Percentiles rank a stretch among this genome's conserved stretches.
Evolutionary conservation across 2,113 vertebrate genomes (phyloP).

Genomic region (Grammomys dolichurus): DNA sequence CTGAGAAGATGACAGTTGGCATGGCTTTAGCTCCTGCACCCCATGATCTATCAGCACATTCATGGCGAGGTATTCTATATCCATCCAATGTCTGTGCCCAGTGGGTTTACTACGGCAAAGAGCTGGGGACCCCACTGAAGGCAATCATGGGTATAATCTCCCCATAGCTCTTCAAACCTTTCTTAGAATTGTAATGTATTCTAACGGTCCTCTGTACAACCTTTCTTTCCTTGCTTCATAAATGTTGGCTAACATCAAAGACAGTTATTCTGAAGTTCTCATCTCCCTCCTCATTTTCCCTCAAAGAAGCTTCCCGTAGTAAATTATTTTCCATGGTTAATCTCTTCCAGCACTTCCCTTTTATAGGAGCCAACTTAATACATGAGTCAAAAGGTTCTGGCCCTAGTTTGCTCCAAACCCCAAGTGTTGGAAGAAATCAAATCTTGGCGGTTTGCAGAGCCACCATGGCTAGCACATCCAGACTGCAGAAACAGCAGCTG

Average conservation of each 20-base stretch:
- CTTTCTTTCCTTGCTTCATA: not conserved
- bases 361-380: slow-evolving; percentile 28
- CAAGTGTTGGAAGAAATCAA: not conserved
- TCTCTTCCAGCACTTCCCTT: slow-evolving; percentile 30
- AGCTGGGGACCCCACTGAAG: not conserved
- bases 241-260: not conserved
- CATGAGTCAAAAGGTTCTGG: not conserved
- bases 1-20: rapidly evolving
- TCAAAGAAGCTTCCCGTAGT: not conserved
- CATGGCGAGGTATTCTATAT: not conserved
- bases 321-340: not conserved
- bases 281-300: not conserved
- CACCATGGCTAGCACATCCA: too few species aligned
- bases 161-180: not conserved
- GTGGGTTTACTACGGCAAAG: not conserved
- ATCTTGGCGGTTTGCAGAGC: not conserved
- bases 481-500: not conserved
- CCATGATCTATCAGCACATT: not conserved
- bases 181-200: not conserved
- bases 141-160: not conserved
- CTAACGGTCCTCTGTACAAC: not conserved
- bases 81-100: not conserved
- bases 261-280: too few species aligned
- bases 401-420: not conserved
- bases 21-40: not conserved